These are phyloP conservation scores for Iguana delicatissima DNA, from an alignment of 2,797 vertebrate genomes.

Conservation along the genomic window DNA sequence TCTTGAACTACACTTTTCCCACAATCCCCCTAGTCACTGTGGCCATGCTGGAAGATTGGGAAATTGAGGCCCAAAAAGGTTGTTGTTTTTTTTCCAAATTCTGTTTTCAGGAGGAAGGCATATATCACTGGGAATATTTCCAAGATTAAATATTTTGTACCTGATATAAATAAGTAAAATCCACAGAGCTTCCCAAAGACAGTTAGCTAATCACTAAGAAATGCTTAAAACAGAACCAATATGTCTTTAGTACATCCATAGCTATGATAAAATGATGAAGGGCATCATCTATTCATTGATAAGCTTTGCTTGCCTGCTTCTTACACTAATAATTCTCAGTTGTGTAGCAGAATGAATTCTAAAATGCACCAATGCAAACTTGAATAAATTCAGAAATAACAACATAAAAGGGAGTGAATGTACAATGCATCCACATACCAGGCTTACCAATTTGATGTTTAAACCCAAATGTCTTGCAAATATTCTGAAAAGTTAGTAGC, in stretches of 20 bases:
- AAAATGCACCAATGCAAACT: not conserved
- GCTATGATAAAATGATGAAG: not conserved
- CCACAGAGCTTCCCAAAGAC: not conserved
- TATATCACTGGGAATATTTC: not conserved
- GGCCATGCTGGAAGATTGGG: too few relatives aligned
- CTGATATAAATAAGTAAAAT: not conserved
- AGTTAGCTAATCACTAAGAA: not conserved
- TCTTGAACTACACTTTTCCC: too few relatives aligned
- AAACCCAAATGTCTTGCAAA: not conserved
- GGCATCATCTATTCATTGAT: not conserved
- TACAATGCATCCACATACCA: not conserved
- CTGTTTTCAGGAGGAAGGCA: slow-evolving; percentile 19
- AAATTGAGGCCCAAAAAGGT: too few relatives aligned
- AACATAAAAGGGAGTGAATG: not conserved
- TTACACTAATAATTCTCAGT: not conserved
- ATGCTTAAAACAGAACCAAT: not conserved
- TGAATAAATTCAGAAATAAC: not conserved
- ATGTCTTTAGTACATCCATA: not conserved
- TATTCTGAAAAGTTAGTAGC: not conserved
- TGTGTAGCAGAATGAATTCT: not conserved
- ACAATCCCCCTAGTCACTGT: too few relatives aligned
- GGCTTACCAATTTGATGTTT: not conserved
- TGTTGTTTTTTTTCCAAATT: too few relatives aligned
- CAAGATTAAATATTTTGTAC: not conserved
- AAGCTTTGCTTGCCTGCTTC: not conserved